Percentiles rank a stretch among this genome's conserved stretches.
These are phyloP conservation scores for Cochlearius cochlearius DNA, from an alignment of 2,113 vertebrate genomes.

Conservation along the genomic window DNA sequence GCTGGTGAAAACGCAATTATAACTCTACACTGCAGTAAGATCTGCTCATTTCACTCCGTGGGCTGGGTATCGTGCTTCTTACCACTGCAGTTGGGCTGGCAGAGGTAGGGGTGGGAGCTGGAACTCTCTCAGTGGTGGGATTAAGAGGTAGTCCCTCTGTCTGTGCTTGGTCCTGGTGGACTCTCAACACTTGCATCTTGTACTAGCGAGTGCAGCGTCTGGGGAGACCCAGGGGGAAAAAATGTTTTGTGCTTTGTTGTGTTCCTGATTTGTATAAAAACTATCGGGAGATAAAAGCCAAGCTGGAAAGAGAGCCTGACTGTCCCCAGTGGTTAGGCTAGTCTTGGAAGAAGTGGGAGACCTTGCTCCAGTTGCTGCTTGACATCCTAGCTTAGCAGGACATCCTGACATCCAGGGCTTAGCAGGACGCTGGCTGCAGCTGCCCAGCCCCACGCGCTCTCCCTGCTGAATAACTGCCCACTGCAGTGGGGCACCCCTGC, in stretches of 20 bases:
- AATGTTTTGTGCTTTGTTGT: not conserved
- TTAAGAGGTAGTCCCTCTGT: not conserved
- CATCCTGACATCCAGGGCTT: not conserved
- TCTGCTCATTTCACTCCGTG: accelerated
- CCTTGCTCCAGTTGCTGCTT: not conserved
- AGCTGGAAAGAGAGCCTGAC: not conserved
- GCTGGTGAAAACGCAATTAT: not conserved
- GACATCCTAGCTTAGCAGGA: not conserved
- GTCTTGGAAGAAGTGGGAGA: not conserved
- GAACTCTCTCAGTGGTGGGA: accelerated
- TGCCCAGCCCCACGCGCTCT: accelerated
- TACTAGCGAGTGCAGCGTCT: not conserved
- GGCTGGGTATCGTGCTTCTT: accelerated
- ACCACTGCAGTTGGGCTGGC: not conserved
- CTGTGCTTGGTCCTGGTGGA: not conserved
- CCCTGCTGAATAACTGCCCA: not conserved
- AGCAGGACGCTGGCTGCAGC: not conserved
- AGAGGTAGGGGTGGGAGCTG: not conserved
- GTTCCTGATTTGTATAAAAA: not conserved
- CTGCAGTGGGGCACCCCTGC: not conserved
- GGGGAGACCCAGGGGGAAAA: not conserved
- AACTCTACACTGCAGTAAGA: not conserved
- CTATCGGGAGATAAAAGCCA: not conserved
- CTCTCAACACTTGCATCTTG: not conserved
- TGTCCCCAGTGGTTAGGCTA: not conserved